Evolutionary conservation across 2,113 vertebrate genomes (phyloP).

Genomic region (Salvelinus fontinalis): DNA sequence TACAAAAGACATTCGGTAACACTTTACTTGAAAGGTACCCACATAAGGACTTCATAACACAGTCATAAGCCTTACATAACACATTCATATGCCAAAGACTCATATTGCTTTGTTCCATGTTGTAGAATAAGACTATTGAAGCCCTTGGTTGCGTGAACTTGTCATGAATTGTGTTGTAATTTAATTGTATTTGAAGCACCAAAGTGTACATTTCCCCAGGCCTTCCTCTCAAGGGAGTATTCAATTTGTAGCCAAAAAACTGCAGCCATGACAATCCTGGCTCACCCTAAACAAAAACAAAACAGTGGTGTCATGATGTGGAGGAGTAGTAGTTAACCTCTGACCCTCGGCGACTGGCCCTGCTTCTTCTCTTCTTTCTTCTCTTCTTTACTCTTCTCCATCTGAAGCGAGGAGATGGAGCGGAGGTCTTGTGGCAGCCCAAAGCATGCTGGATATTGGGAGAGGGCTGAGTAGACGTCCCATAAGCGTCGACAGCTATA

Average conservation of each 20-base stretch:
- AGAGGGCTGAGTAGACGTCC: conserved; percentile 79
- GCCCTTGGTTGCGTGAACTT: no score
- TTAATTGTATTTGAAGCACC: no score
- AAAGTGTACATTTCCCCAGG: no score
- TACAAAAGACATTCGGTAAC: no score
- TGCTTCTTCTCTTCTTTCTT: conserved; percentile 59
- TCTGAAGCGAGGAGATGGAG: conserved; percentile 43
- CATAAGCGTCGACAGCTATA: conserved; percentile 80
- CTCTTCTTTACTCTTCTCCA: conserved; percentile 32
- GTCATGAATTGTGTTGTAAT: no score
- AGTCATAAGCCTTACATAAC: no score
- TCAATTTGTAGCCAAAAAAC: not conserved
- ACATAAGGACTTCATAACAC: no score
- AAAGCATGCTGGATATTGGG: conserved; percentile 65
- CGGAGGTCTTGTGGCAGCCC: conserved; percentile 67
- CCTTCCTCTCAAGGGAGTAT: no score
- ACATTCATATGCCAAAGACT: no score
- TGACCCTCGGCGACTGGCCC: conserved; percentile 49
- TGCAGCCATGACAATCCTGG: not conserved
- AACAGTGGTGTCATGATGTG: not conserved
- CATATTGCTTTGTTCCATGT: no score
- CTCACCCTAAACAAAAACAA: not conserved
- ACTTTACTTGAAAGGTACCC: no score
- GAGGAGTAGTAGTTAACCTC: not conserved
- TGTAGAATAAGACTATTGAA: no score